phyloP scores from a whole-genome alignment of 1,140 invertebrate genomes.

The Chrysoperla carnea region DNA sequence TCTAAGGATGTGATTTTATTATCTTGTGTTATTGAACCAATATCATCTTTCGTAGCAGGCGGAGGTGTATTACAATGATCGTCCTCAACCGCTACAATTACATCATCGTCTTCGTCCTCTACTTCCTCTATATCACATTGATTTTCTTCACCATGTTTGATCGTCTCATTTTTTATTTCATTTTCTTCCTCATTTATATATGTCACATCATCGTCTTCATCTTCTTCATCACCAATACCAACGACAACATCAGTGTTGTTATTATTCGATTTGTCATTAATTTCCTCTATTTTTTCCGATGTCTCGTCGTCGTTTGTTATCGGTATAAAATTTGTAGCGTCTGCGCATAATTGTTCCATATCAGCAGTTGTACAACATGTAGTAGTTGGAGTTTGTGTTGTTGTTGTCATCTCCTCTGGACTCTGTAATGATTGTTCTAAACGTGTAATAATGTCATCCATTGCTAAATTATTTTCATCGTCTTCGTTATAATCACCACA shows the following conservation, averaged over 20 bases:
- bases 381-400: slow-evolving; percentile 10
- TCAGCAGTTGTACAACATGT: background rate
- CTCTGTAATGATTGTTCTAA: slow-evolving; percentile 33
- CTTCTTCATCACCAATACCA: background rate
- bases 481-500: slow-evolving; percentile 33
- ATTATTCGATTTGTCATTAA: slow-evolving; percentile 7
- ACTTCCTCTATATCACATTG: slow-evolving; percentile 11
- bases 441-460: slow-evolving; percentile 34
- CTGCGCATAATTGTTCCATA: background rate
- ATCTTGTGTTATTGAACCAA: slow-evolving; percentile 5
- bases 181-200: slow-evolving; percentile 5
- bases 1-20: background rate
- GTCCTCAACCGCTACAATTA: slow-evolving; percentile 10
- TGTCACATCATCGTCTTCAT: slow-evolving; percentile 9
- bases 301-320: slow-evolving; percentile 2
- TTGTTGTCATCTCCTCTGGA: slow-evolving; percentile 23
- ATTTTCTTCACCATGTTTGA: slow-evolving; percentile 13
- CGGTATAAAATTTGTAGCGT: background rate
- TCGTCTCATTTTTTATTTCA: slow-evolving; percentile 5
- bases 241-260: no score
- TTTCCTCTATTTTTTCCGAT: slow-evolving; percentile 6
- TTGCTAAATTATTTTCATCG: slow-evolving; percentile 36
- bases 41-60: slow-evolving; percentile 6
- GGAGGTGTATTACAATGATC: slow-evolving; percentile 14
- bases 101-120: slow-evolving; percentile 2